Evolutionary conservation across 2,888 invertebrate genomes (phyloP).

Genomic region (Ormyrus pomaceus): DNA sequence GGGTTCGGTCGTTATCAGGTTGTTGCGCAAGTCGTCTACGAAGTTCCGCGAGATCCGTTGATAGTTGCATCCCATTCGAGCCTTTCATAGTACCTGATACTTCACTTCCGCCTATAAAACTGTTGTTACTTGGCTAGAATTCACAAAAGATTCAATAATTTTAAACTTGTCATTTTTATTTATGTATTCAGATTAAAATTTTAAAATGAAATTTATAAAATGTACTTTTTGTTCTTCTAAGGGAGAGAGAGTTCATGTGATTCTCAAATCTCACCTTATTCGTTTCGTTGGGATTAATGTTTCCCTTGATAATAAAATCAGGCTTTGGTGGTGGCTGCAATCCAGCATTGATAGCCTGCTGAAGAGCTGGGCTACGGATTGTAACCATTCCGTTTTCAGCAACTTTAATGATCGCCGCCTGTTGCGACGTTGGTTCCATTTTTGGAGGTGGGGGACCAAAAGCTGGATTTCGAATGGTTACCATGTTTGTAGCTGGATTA

Average conservation of each 20-base stretch:
- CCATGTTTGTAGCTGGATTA: constrained; percentile 80
- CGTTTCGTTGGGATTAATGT: constrained; percentile 55
- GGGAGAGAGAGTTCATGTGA: background rate
- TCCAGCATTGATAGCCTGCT: constrained; percentile 74
- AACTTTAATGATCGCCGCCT: constrained; percentile 82
- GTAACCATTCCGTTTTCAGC: constrained; percentile 90
- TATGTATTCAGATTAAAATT: background rate
- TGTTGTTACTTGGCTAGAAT: constrained; percentile 55
- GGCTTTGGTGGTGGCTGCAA: constrained; percentile 72
- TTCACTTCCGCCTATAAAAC: constrained; percentile 49
- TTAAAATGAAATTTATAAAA: background rate
- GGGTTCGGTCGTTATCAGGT: constrained; percentile 51
- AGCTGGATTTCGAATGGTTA: constrained; percentile 87
- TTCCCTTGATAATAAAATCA: constrained; percentile 73
- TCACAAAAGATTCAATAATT: background rate
- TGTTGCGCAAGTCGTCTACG: constrained; percentile 64
- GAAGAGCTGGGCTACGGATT: constrained; percentile 85
- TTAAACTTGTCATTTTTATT: constrained; percentile 1
- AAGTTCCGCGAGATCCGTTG: constrained; percentile 70
- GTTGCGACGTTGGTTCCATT: constrained; percentile 74
- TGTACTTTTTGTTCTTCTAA: background rate
- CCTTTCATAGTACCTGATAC: constrained; percentile 60
- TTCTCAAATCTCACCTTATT: constrained; percentile 13
- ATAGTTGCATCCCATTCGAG: constrained; percentile 65
- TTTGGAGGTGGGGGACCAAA: constrained; percentile 80